These are phyloP conservation scores for Epizoanthus illoricatus DNA, from an alignment of 92 coral and sea anemone species.

Conservation along the genomic window DNA sequence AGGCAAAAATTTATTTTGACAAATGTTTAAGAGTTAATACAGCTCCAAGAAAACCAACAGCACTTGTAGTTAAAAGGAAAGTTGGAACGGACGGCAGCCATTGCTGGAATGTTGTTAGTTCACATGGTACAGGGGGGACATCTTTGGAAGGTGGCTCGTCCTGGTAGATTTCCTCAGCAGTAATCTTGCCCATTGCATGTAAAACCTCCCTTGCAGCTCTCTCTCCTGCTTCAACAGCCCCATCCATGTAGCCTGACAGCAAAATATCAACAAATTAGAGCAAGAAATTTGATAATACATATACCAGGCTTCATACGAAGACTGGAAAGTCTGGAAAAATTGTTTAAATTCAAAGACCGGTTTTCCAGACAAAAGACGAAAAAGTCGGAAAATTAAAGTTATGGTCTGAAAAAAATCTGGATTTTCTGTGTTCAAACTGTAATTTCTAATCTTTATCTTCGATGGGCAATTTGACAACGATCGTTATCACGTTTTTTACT, in stretches of 20 bases:
- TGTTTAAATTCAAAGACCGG: no score
- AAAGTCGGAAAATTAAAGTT: no score
- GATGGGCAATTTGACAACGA: no score
- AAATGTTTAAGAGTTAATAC: background rate
- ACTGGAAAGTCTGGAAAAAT: no score
- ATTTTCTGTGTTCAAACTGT: no score
- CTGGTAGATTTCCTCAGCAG: conserved; percentile 67
- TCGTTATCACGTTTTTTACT: no score
- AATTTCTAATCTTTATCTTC: no score
- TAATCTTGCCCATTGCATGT: conserved; percentile 72
- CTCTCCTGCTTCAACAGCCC: conserved; percentile 94
- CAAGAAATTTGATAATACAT: no score
- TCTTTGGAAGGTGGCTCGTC: conserved; percentile 82
- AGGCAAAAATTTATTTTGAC: background rate
- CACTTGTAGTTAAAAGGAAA: conserved; percentile 47
- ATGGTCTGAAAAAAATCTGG: no score
- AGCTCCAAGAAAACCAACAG: conserved; percentile 43
- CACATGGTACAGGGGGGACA: conserved; percentile 69
- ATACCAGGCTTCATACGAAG: no score
- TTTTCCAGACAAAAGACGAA: no score
- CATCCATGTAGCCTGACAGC: conserved; percentile 85
- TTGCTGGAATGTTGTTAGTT: conserved; percentile 66
- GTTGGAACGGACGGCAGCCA: conserved; percentile 76
- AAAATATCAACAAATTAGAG: no score
- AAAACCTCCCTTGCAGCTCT: conserved; percentile 92